phyloP scores from a whole-genome alignment of 2,113 vertebrate genomes.

The Elachura formosa region DNA sequence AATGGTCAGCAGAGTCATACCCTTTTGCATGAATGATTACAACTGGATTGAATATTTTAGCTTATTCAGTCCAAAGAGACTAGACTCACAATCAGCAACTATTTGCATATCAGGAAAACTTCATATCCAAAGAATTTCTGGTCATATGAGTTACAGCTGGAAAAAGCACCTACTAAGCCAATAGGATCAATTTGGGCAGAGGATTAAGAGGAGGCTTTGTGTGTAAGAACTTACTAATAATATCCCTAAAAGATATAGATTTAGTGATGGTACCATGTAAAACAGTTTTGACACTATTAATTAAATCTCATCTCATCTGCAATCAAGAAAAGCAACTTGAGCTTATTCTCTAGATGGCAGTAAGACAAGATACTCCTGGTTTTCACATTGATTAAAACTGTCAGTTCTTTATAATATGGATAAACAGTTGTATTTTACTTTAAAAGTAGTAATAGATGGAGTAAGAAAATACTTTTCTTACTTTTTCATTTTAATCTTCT shows the following conservation, averaged over 20 bases:
- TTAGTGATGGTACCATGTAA: neutral
- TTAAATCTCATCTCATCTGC: neutral
- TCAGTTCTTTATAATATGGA: neutral
- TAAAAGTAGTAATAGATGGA: neutral
- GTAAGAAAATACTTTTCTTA: neutral
- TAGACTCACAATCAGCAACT: neutral
- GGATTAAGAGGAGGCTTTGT: neutral
- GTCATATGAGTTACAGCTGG: neutral
- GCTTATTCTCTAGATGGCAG: neutral
- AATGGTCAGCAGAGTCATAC: neutral
- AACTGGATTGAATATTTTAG: neutral
- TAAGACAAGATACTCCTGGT: neutral
- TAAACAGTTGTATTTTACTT: neutral
- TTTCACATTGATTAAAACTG: conserved; percentile 1
- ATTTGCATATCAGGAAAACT: neutral
- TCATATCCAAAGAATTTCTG: neutral
- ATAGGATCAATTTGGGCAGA: neutral
- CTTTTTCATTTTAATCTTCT: conserved; percentile 24
- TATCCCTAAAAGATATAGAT: neutral
- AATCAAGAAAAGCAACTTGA: neutral
- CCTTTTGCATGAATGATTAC: neutral
- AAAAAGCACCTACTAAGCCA: neutral
- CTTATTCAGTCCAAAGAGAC: neutral
- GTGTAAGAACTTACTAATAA: neutral
- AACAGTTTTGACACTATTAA: neutral